These are phyloP conservation scores for Bursaphelenchus mucronatus DNA, from an alignment of 1,140 invertebrate genomes.

Conservation along the genomic window DNA sequence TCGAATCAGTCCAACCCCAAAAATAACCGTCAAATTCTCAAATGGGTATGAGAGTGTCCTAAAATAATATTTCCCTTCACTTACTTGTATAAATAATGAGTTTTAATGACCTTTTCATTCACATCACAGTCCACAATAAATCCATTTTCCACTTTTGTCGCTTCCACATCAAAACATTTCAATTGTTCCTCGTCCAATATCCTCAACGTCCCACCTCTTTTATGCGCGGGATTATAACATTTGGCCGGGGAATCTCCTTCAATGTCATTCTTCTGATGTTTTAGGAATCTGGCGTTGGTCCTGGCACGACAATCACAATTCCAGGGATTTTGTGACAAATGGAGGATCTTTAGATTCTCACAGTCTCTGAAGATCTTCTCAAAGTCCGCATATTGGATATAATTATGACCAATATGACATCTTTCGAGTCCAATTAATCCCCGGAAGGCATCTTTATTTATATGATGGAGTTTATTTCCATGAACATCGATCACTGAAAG, in stretches of 20 bases:
- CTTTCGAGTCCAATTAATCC: conserved; percentile 28
- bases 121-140: conserved; percentile 30
- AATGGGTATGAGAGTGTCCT: too few relatives aligned
- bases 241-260: conserved; percentile 22
- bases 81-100: conserved; percentile 40
- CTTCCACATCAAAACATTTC: conserved; percentile 27
- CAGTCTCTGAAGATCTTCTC: conserved; percentile 32
- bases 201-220: conserved; percentile 4
- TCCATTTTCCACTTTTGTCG: conserved; percentile 11
- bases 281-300: background rate
- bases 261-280: conserved; percentile 20
- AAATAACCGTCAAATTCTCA: too few relatives aligned
- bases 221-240: conserved; percentile 18
- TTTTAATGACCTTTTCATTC: background rate
- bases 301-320: conserved; percentile 44
- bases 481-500: conserved; percentile 38
- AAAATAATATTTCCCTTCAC: too few relatives aligned
- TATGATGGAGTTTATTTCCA: conserved; percentile 28
- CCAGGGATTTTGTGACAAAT: conserved; percentile 42
- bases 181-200: conserved; percentile 18
- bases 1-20: too few relatives aligned
- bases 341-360: conserved; percentile 20
- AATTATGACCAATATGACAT: conserved; percentile 37
- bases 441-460: conserved; percentile 32
- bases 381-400: conserved; percentile 34